Evolutionary conservation across 2,888 invertebrate genomes (phyloP).

Genomic region (Xylocampa areola): DNA sequence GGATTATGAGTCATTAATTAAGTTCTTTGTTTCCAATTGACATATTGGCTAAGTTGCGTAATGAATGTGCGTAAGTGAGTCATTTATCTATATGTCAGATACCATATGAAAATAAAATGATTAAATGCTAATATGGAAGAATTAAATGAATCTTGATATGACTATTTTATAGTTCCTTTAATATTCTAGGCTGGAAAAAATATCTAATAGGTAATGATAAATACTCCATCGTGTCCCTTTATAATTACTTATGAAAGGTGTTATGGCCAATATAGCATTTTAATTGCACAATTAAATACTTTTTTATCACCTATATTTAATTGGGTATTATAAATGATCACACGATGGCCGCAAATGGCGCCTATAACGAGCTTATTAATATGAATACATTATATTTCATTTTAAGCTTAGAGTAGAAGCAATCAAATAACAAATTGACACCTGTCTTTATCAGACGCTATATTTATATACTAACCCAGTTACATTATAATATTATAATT

Average conservation of each 20-base stretch:
- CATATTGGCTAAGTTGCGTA: conserved; percentile 2
- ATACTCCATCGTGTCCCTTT: conserved; percentile 16
- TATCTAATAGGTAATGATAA: conserved; percentile 31
- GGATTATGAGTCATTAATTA: conserved; percentile 30
- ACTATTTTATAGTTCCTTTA: conserved; percentile 20
- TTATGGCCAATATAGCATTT: conserved; percentile 47
- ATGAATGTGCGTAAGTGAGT: conserved; percentile 10
- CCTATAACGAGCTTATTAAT: conserved; percentile 43
- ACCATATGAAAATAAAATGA: not conserved
- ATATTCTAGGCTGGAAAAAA: conserved; percentile 4
- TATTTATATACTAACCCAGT: too few relatives aligned
- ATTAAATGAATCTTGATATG: conserved; percentile 24
- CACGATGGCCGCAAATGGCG: conserved; percentile 36
- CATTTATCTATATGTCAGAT: conserved; percentile 25
- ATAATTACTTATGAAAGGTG: conserved; percentile 52
- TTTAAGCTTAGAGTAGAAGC: conserved; percentile 11
- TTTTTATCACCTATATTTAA: conserved; percentile 43
- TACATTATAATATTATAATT: conserved; percentile 5
- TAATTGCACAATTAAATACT: conserved; percentile 47
- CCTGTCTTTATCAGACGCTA: conserved; percentile 8
- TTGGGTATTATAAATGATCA: conserved; percentile 53
- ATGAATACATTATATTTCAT: conserved; percentile 26
- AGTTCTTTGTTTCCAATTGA: conserved; percentile 22
- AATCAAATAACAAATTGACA: not conserved
- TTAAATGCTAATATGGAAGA: conserved; percentile 12